Base-by-base conservation (phyloP, 2,888 invertebrate species). In the Leptinotarsa peninsularis region DNA sequence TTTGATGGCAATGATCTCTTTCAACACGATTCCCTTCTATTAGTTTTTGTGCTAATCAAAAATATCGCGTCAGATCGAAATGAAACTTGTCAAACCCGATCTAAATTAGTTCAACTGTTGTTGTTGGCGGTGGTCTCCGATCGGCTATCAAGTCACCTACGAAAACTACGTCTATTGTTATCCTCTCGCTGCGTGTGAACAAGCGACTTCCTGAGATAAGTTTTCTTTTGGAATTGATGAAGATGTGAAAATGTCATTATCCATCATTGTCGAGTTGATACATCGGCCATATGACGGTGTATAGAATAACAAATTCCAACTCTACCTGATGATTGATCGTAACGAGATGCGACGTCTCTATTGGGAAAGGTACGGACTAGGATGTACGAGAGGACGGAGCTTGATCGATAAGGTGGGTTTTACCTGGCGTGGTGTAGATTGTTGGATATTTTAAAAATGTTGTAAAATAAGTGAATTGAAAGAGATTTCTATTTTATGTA, bases 231-330 rank as follows among this genome's bases (percentile, higher is more conserved):
- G 71, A 74, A 72, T 52, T 73, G 74, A 73, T 74, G 67, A 66
- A 54, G 74, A 70, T 73, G 71, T 69, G 71, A 67, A 76, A 68
- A 67, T 72, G 76, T 79, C 79, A 74, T 77, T 76, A 79, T 79
- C 78, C 76, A 79, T 79, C 79, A 79, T 78, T 75, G 75, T 76
- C 74, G 71, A 72, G 71, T 73, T 74, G 74, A 76, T 76, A 67
- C 63, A 67, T 73, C 71, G 74, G 56, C 66, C 58, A n/a, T 49
- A 60, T 63, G 76, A 74, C 60, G 63, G 67, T 33, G 66, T 43
- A 50, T 56, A 73, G 68, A 75, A 73, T 73, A 73, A 75, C 75
- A 77, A 73, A 69, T 72, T 77, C 66, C 63, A 75, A 69, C 67
- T 67, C 56, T 72, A 73, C 60, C 69, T 66, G 63, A 67, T 77